Evolutionary conservation across 2,113 vertebrate genomes (phyloP).

Genomic region (Prolemur simus): DNA sequence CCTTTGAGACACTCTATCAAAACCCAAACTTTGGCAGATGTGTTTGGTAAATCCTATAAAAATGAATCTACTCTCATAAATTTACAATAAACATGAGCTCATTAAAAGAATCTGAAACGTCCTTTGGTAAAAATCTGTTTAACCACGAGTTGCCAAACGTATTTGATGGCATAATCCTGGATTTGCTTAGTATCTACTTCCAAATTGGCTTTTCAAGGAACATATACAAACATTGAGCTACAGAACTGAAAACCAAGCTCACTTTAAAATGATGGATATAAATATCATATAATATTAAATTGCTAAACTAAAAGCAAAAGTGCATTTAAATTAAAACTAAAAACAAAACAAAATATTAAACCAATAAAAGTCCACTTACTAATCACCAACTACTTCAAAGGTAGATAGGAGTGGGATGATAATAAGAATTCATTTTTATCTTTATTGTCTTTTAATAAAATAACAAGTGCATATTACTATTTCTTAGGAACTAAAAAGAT

Average conservation of each 20-base stretch:
- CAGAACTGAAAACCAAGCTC: neutral
- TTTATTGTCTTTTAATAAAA: neutral
- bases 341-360: neutral
- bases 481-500: neutral
- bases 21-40: neutral
- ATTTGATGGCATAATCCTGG: neutral
- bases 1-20: neutral
- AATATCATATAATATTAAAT: neutral
- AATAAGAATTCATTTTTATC: too few species aligned
- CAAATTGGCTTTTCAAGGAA: neutral
- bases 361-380: neutral
- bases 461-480: neutral
- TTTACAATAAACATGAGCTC: neutral
- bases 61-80: neutral
- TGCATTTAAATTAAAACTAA: neutral
- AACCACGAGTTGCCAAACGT: neutral
- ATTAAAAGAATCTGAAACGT: neutral
- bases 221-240: neutral
- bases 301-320: neutral
- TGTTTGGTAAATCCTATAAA: neutral
- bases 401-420: too few species aligned
- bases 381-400: neutral
- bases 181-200: neutral
- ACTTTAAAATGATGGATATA: neutral
- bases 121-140: neutral